Base-by-base conservation (phyloP, 2,888 invertebrate species). In the Hirtodrosophila alboralis region DNA sequence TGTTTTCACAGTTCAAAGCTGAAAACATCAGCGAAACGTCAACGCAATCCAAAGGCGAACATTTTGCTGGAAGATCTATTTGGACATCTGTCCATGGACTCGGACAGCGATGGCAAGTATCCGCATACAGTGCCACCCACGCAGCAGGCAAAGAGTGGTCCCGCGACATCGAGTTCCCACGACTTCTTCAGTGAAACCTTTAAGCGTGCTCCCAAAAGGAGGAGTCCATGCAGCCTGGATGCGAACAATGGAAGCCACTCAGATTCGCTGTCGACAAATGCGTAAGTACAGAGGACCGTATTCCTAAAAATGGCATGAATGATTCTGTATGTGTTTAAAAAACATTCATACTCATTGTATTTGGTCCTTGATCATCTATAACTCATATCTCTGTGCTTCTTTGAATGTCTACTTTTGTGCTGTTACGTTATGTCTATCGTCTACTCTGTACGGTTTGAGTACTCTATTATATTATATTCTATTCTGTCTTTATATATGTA, bases 11-110 rank as follows among this genome's bases (percentile, higher is more conserved):
- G 91, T n/a, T 88, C 88, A 5, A 91, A 91, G 77, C 75, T 91
- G 18, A 90, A 90, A 84, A 88, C 88, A 6, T 89, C 90, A 6
- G 88, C 89, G 48, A 90, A 90, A 62, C 69, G 77, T 5, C 84
- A 88, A 54, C 81, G 87, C 33, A 87, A 87, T 44, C 84, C 88
- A 5, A 90, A 89, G 63, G 69, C 89, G 5, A 90, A 88, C 36
- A 84, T 89, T 10, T 61, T 90, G 57, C 75, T 91, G 6, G 91
- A 91, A 54, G 91, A 91, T 73, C 80, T 91, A 26, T 91, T 91
- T 57, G 91, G 91, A 1, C 88, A 89, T 8, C 72, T 91, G 23
- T 90, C 91, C 13, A 86, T 90, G 86, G 88, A 87, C 44, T 88
- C 90, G 13, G 90, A 90, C 59, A 88, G 87, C 44, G 89, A 87